Conservation (phyloP, 2,888 invertebrate genomes). For the Atethmia centrago region DNA sequence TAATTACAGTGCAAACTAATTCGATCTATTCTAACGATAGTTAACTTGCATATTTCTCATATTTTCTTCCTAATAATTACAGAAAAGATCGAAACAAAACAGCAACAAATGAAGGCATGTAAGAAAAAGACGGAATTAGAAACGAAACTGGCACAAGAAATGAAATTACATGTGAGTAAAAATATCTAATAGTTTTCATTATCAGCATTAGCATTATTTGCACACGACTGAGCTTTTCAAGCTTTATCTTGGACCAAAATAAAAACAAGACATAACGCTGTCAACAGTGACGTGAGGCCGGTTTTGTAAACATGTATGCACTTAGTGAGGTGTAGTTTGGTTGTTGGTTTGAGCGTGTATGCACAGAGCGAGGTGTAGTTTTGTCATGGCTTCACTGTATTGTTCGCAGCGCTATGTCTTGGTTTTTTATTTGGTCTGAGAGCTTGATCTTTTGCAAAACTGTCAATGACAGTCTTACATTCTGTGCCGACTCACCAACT, state of each 20-base stretch:
- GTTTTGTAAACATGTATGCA: too few species aligned
- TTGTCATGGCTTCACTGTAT: too few species aligned
- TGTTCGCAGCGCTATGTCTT: too few species aligned
- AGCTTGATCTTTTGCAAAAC: too few species aligned
- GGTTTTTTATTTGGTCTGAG: too few species aligned
- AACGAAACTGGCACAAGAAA: constrained; percentile 78
- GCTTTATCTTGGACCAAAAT: too few species aligned
- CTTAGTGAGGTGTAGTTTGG: too few species aligned
- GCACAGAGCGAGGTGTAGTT: too few species aligned
- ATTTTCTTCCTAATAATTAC: constrained; percentile 59
- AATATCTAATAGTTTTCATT: background rate
- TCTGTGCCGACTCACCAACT: background rate
- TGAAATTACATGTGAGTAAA: constrained; percentile 78
- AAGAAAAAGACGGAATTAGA: constrained; percentile 81
- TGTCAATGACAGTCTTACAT: too few species aligned
- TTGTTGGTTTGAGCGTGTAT: too few species aligned
- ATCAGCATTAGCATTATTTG: background rate
- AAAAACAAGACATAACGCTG: too few species aligned
- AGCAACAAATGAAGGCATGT: constrained; percentile 77
- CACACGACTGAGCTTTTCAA: background rate
- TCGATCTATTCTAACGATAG: rapidly evolving
- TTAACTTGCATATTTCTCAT: background rate
- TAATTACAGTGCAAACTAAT: constrained; percentile 55
- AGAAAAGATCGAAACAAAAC: constrained; percentile 80
- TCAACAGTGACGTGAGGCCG: too few species aligned